Base-by-base conservation (phyloP, 2,888 invertebrate genomes). In the Rhimphoctona megacephalus region DNA sequence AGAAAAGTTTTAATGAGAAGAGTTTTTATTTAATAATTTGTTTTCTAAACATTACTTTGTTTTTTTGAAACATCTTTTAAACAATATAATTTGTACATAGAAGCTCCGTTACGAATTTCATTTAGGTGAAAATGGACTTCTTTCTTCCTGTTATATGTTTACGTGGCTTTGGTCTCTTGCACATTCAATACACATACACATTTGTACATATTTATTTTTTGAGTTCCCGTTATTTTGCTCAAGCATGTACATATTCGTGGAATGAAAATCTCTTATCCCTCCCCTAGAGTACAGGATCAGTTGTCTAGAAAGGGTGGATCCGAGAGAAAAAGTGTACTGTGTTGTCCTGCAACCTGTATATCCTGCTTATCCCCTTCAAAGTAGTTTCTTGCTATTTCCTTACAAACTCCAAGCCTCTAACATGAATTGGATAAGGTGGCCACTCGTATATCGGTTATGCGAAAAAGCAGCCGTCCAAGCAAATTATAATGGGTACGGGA, bases 401-500 rank as follows among this genome's bases (percentile, higher is more conserved):
- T 83, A 86, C 70, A 74, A 83, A 70, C 76, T 78, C 54, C 49
- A 70, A 78, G 76, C 70, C 67, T 77, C 67, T 73, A 52, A 69
- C 78, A 67, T 73, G 77, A 78, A 61, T 85, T 81, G 85, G 77
- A 85, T 83, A 74, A 78, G 83, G 72, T 74, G 73, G 82, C 86
- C 87, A 83, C 85, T 86, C 85, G 88, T 88, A 86, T 89, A 92
- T 91, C 91, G 90, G 92, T 91, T 92, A 91, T 92, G 90, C 92
- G 90, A 90, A 74, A 81, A 83, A 91, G 90, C 92, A 91, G 90
- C 90, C 91, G 91, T 91, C 92, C 93, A 92, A 90, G 91, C 92
- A 92, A 93, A 93, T 93, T 92, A 93, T 93, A 92, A 92, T 91
- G 89, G 91, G 80, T 72, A 87, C 87, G 87, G 88, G 89, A 90